Percentiles rank a stretch among this genome's conserved stretches.
Evolutionary conservation across 2,888 invertebrate species (phyloP).

Genomic region (Parnassius apollo): DNA sequence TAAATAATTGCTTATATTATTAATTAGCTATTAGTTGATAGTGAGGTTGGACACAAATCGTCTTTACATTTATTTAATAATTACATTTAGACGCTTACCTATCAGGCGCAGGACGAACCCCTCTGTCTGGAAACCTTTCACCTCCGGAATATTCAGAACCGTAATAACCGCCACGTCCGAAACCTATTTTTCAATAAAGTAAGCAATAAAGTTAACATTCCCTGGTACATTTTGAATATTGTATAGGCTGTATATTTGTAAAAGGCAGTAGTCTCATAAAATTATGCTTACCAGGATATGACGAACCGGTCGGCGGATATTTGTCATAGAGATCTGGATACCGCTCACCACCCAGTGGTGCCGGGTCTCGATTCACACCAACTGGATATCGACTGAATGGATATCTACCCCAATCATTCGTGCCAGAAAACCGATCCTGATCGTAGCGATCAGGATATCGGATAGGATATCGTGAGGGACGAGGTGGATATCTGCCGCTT

Average conservation of each 20-base stretch:
- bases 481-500: slow-evolving; percentile 48
- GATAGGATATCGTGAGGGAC: slow-evolving; percentile 53
- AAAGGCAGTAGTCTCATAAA: background rate
- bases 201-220: too few species aligned
- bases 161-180: slow-evolving; percentile 68
- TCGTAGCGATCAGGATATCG: slow-evolving; percentile 77
- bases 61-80: too few species aligned
- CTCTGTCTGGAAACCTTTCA: slow-evolving; percentile 71
- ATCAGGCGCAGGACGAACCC: slow-evolving; percentile 71
- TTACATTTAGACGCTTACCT: slow-evolving; percentile 45
- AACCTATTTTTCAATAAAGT: slow-evolving; percentile 48
- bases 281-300: slow-evolving; percentile 72
- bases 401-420: slow-evolving; percentile 69
- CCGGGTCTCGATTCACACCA: slow-evolving; percentile 73
- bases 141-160: slow-evolving; percentile 59
- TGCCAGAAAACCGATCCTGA: slow-evolving; percentile 64
- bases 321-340: slow-evolving; percentile 77
- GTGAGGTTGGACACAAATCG: too few species aligned
- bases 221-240: background rate
- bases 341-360: slow-evolving; percentile 74
- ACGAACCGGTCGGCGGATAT: slow-evolving; percentile 81
- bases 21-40: too few species aligned
- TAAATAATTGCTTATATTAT: too few species aligned
- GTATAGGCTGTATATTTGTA: background rate
- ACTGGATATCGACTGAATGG: slow-evolving; percentile 71